phyloP scores from a whole-genome alignment of 2,888 invertebrate species.

The Machimus rusticus region DNA sequence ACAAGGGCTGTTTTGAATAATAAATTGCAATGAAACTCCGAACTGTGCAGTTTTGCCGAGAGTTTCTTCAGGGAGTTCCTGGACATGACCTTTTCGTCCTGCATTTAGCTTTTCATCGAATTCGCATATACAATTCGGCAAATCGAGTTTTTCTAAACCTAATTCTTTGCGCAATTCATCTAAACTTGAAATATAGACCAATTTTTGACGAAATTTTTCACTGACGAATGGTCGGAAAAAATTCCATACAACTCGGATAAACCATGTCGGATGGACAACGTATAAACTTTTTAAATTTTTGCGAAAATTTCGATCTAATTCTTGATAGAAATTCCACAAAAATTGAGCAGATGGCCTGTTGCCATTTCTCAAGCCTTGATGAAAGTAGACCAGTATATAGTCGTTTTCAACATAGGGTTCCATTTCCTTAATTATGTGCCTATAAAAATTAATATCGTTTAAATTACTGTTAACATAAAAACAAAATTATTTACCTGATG shows the following conservation, averaged over 20 bases:
- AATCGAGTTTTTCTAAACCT: conserved; percentile 86
- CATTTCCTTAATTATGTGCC: conserved; percentile 91
- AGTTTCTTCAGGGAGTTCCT: conserved; percentile 47
- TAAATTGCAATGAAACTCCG: conserved; percentile 91
- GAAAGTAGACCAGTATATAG: conserved; percentile 97
- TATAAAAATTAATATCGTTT: conserved; percentile 58
- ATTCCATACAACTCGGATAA: conserved; percentile 94
- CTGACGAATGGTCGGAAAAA: conserved; percentile 96
- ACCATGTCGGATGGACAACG: conserved; percentile 97
- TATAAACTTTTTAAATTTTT: conserved; percentile 98
- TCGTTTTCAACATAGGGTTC: conserved; percentile 98
- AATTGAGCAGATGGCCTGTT: conserved; percentile 96
- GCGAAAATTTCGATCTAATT: conserved; percentile 98
- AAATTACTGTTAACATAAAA: not conserved
- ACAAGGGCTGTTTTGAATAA: conserved; percentile 82
- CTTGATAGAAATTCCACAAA: conserved; percentile 96
- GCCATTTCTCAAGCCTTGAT: conserved; percentile 92
- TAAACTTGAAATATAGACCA: conserved; percentile 96
- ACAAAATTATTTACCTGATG: conserved; percentile 53
- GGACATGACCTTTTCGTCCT: conserved; percentile 51
- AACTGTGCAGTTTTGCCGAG: conserved; percentile 85
- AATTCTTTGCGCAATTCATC: conserved; percentile 89
- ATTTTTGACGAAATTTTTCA: conserved; percentile 96
- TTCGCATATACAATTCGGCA: conserved; percentile 89
- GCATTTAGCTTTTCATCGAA: conserved; percentile 78